Percentiles rank a stretch among this genome's conserved stretches.
phyloP scores from a whole-genome alignment of 2,113 vertebrate species.

The Columba janthina region DNA sequence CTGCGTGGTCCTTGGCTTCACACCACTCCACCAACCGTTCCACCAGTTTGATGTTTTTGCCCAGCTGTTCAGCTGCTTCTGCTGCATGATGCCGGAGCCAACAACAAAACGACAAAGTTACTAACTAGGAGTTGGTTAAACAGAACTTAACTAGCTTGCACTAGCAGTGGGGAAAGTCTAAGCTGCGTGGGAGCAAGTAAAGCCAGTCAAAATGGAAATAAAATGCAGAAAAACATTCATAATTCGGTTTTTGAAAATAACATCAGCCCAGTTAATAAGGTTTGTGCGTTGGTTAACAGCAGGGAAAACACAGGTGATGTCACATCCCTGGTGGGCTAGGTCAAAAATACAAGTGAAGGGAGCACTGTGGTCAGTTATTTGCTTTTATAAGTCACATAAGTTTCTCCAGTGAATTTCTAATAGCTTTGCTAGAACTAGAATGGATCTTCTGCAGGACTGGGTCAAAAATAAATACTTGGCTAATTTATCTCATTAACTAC shows the following conservation, averaged over 20 bases:
- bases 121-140: not conserved
- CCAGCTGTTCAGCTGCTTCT: slow-evolving; percentile 95
- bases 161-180: not conserved
- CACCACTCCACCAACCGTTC: slow-evolving; percentile 97
- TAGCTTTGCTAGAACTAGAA: not conserved
- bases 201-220: not conserved
- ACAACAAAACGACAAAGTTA: slow-evolving; percentile 57
- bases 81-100: slow-evolving; percentile 68
- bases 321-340: not conserved
- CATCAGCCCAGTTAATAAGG: not conserved
- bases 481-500: not conserved
- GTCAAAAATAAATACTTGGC: not conserved
- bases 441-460: not conserved
- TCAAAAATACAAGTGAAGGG: not conserved
- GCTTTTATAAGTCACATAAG: accelerated
- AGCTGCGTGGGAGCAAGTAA: not conserved
- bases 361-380: not conserved
- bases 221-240: not conserved
- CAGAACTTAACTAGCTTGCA: not conserved
- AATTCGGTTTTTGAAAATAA: not conserved
- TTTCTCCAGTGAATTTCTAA: not conserved
- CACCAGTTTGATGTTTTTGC: slow-evolving; percentile 90
- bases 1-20: slow-evolving; percentile 97
- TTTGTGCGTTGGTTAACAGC: not conserved
- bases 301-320: not conserved